Evolutionary conservation across 2,797 vertebrate genomes (phyloP).

Genomic region (Ibycter americanus): DNA sequence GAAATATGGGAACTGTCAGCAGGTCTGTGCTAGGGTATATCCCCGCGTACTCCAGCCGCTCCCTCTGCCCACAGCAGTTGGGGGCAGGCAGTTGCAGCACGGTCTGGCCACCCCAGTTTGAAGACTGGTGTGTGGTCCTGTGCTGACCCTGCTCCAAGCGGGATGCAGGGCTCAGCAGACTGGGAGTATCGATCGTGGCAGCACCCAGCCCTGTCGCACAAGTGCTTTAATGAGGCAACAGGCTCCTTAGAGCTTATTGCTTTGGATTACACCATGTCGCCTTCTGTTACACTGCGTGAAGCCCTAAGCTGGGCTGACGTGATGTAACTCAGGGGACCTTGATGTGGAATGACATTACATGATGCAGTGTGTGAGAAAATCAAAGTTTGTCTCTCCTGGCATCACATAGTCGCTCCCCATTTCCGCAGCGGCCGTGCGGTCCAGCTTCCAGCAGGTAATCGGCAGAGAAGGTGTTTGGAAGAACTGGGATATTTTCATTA

Average conservation of each 20-base stretch:
- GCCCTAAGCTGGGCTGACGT: not conserved
- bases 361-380: not conserved
- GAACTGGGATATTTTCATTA: conserved; percentile 44
- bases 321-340: not conserved
- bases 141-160: rapidly evolving
- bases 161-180: not conserved
- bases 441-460: conserved; percentile 26
- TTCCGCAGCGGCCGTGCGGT: not conserved
- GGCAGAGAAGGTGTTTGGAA: conserved; percentile 18
- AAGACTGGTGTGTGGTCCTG: not conserved
- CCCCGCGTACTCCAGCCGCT: rapidly evolving
- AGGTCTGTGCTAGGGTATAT: not conserved
- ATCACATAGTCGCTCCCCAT: not conserved
- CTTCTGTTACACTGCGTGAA: not conserved
- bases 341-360: not conserved
- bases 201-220: not conserved
- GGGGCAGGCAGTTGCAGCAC: rapidly evolving
- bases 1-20: not conserved
- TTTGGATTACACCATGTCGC: not conserved
- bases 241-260: not conserved
- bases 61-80: rapidly evolving
- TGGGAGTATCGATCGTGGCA: rapidly evolving
- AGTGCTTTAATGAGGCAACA: not conserved
- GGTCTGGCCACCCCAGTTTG: not conserved
- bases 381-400: conserved; percentile 1